Evolutionary conservation across 2,113 vertebrate genomes (phyloP), one percentile per base, ranked within the genome.

Genomic region (Poeciliopsis prolifica): DNA sequence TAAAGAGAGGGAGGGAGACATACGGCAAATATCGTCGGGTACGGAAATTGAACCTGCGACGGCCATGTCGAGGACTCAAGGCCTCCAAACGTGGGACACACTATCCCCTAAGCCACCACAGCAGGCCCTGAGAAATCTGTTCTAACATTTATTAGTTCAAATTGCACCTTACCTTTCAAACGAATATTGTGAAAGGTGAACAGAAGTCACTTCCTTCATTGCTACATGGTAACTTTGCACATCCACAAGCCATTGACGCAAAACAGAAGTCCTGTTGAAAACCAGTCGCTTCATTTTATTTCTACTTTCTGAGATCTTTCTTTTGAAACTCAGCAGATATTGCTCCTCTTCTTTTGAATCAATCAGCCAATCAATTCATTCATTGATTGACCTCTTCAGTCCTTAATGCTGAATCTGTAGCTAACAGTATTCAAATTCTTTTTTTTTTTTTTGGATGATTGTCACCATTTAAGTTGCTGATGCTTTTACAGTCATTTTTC

Each of bases 251-350:
- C n/a, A 66, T 54, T 61, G 61, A 77, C 1, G 1, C 24, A 64
- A 70, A 24, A 78, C 62, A 8, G 75, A 72, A 77, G 77, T 68
- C 77, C 71, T 24, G 64, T 64, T 68, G 72, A 14, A 44, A 83
- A 80, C 33, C 65, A 44, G 70, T 79, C 48, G 60, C 69, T 63
- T 31, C 70, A 70, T 61, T 78, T 86, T 87, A 89, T 90, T 92
- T 83, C 78, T 75, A 83, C 64, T 31, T 7, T 61, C 33, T 82
- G 90, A 80, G 82, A 70, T 70, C 85, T 66, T 69, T 65, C 62
- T 74, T 75, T 75, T 26, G 77, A 70, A 80, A 67, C 70, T 61
- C 35, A 58, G 80, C 75, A 79, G 33, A 89, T 91, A 74, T 78
- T 68, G 68, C 76, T 70, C 77, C 81, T 83, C 88, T 33, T 33